Conservation (phyloP, 2,888 invertebrate species). For the Carabus problematicus region DNA sequence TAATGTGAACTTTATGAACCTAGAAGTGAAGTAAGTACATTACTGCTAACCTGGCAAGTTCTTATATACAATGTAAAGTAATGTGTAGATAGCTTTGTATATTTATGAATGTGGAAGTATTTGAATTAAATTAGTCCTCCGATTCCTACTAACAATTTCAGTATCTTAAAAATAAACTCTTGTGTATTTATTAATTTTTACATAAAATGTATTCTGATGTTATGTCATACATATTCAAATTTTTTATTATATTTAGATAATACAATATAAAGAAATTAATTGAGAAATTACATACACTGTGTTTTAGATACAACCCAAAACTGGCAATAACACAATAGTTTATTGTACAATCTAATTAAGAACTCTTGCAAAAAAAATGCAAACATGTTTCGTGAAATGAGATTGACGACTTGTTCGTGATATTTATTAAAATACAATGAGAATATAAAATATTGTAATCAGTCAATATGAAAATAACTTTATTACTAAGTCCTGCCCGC, state of each 20-base stretch:
- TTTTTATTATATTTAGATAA: slow-evolving; percentile 1
- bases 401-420: slow-evolving; percentile 4
- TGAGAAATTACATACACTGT: no score
- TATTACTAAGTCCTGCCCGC: no score
- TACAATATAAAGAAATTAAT: no score
- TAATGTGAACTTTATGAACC: neutral
- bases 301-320: no score
- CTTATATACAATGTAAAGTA: slow-evolving; percentile 23
- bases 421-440: neutral
- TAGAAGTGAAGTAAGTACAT: no score
- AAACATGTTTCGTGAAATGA: neutral
- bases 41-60: slow-evolving; percentile 13
- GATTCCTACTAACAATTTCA: slow-evolving; percentile 9
- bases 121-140: neutral
- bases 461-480: no score
- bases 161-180: slow-evolving; percentile 14
- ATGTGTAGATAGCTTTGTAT: slow-evolving; percentile 39
- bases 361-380: neutral
- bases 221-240: neutral
- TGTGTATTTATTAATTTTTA: slow-evolving; percentile 23
- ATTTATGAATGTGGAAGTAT: slow-evolving; percentile 13
- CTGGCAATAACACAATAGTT: no score
- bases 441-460: no score
- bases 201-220: slow-evolving; percentile 34
- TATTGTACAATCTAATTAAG: no score